These are phyloP conservation scores for Tiphia femorata DNA, from an alignment of 2,888 invertebrate species.

Conservation along the genomic window DNA sequence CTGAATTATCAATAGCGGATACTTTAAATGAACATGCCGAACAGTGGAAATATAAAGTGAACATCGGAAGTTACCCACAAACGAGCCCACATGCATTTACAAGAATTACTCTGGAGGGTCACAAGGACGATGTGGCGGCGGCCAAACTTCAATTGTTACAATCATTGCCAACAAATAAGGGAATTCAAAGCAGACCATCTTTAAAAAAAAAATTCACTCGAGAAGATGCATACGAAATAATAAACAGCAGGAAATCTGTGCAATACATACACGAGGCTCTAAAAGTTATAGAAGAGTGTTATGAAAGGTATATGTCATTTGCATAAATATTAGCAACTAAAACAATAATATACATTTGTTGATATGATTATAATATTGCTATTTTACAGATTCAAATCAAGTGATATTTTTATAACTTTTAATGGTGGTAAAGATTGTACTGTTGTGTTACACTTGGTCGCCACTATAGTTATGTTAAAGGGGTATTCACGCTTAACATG, in stretches of 20 bases:
- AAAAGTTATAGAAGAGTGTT: slow-evolving; percentile 57
- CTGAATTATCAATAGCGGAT: slow-evolving; percentile 48
- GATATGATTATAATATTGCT: neutral
- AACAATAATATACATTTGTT: neutral
- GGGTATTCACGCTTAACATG: slow-evolving; percentile 73
- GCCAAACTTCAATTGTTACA: slow-evolving; percentile 41
- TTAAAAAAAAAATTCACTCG: slow-evolving; percentile 39
- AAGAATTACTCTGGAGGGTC: slow-evolving; percentile 51
- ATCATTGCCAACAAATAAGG: slow-evolving; percentile 36
- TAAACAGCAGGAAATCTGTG: slow-evolving; percentile 38
- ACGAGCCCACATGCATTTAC: slow-evolving; percentile 27
- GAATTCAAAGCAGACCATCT: slow-evolving; percentile 28
- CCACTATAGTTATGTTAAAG: slow-evolving; percentile 69
- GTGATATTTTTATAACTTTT: slow-evolving; percentile 90
- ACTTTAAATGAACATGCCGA: slow-evolving; percentile 42
- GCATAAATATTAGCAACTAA: neutral
- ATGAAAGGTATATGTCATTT: slow-evolving; percentile 49
- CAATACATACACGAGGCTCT: slow-evolving; percentile 52
- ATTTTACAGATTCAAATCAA: slow-evolving; percentile 75
- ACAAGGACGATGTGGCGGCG: slow-evolving; percentile 29
- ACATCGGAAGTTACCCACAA: slow-evolving; percentile 59
- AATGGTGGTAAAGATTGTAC: slow-evolving; percentile 99
- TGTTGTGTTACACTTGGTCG: slow-evolving; percentile 82
- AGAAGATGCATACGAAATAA: slow-evolving; percentile 46
- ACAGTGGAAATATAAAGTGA: slow-evolving; percentile 45